Evolutionary conservation across 2,797 vertebrate genomes (phyloP).

Genomic region (Syncerus caffer): DNA sequence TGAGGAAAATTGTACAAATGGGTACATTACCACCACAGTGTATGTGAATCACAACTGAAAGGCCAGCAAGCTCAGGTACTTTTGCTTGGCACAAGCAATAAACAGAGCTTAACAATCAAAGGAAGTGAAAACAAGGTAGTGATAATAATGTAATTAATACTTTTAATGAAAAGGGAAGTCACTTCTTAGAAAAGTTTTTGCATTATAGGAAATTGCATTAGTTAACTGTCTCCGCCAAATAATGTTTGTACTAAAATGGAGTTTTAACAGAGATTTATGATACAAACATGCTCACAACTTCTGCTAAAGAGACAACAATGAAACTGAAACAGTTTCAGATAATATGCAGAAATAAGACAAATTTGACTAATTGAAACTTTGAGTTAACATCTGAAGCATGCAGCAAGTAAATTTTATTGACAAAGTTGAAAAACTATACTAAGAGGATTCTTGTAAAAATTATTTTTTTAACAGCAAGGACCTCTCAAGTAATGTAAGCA

Average conservation of each 20-base stretch:
- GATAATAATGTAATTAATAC: neutral
- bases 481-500: neutral
- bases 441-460: neutral
- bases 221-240: neutral
- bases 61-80: neutral
- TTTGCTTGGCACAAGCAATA: neutral
- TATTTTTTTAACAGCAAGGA: neutral
- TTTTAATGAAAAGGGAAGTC: neutral
- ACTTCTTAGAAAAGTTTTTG: neutral
- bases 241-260: neutral
- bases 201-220: neutral
- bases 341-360: neutral
- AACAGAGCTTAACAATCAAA: neutral
- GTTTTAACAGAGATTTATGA: no score
- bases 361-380: neutral
- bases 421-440: neutral
- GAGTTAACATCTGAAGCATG: neutral
- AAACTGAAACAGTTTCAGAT: neutral
- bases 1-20: neutral
- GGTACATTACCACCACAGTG: neutral
- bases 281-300: neutral
- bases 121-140: neutral
- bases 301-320: neutral
- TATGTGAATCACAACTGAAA: neutral
- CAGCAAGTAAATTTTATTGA: neutral